These are phyloP conservation scores for Xerus inauris DNA, from an alignment of 2,113 vertebrate species.

Conservation along the genomic window DNA sequence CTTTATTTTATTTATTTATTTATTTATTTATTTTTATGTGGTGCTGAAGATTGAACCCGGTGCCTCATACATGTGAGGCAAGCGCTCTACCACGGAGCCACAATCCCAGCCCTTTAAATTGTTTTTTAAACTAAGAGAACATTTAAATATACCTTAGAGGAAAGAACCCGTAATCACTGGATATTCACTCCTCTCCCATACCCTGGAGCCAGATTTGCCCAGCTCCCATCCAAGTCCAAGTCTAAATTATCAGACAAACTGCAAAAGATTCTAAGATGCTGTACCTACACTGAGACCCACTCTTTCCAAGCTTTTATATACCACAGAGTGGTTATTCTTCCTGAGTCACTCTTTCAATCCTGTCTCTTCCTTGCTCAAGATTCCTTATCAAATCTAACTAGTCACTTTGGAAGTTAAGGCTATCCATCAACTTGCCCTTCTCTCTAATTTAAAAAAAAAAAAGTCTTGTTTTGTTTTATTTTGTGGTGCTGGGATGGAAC, in stretches of 20 bases:
- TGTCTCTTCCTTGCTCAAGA: background rate
- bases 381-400: conserved; percentile 27
- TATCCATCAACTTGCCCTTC: background rate
- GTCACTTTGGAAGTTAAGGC: conserved; percentile 32
- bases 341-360: background rate
- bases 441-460: conserved; percentile 1
- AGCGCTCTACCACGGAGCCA: too few species aligned
- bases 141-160: background rate
- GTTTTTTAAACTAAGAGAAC: too few species aligned
- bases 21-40: too few species aligned
- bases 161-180: background rate
- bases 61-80: too few species aligned
- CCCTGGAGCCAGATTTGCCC: background rate
- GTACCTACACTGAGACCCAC: background rate
- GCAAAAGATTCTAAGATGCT: background rate
- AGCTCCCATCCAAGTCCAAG: background rate
- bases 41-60: too few species aligned
- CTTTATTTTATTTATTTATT: too few species aligned
- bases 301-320: background rate
- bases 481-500: background rate
- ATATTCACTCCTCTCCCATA: background rate
- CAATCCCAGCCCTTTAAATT: too few species aligned
- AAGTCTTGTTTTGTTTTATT: background rate
- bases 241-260: background rate
- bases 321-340: background rate